A percentile compares a stretch with the other conserved stretches of the same genome.
Evolutionary conservation across 2,888 invertebrate species (phyloP).

Genomic region (Rhaphigaster nebulosa): DNA sequence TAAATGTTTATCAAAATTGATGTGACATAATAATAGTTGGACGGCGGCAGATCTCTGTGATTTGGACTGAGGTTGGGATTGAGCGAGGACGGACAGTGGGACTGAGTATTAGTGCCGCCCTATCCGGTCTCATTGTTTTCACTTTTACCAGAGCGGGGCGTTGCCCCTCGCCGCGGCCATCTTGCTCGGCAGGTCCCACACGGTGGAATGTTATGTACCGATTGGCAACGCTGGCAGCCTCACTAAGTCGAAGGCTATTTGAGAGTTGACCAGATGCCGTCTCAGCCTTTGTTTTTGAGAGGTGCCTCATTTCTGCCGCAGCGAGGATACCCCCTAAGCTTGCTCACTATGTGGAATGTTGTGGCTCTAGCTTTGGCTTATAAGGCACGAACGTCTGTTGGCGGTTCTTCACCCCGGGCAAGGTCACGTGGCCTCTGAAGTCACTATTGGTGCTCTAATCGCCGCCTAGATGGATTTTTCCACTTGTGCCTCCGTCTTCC

Average conservation of each 20-base stretch:
- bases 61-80: not conserved
- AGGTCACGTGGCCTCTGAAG: constrained; percentile 48
- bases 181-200: constrained; percentile 8
- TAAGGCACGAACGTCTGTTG: not conserved
- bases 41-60: not conserved
- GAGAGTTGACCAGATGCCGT: not conserved
- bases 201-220: constrained; percentile 25
- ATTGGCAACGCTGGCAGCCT: constrained; percentile 29
- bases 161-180: constrained; percentile 52
- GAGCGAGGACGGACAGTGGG: not conserved
- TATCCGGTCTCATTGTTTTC: constrained; percentile 52
- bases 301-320: no score
- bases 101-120: constrained; percentile 23
- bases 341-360: constrained; percentile 21
- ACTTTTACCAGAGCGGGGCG: constrained; percentile 56
- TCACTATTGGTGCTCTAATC: not conserved
- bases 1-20: not conserved
- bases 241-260: constrained; percentile 31
- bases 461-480: not conserved
- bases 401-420: constrained; percentile 54
- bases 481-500: not conserved
- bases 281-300: not conserved
- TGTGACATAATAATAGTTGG: not conserved
- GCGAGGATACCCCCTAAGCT: not conserved
- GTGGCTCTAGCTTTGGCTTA: not conserved